Evolutionary conservation across 2,113 vertebrate species (phyloP).

Genomic region (Tursiops truncatus): DNA sequence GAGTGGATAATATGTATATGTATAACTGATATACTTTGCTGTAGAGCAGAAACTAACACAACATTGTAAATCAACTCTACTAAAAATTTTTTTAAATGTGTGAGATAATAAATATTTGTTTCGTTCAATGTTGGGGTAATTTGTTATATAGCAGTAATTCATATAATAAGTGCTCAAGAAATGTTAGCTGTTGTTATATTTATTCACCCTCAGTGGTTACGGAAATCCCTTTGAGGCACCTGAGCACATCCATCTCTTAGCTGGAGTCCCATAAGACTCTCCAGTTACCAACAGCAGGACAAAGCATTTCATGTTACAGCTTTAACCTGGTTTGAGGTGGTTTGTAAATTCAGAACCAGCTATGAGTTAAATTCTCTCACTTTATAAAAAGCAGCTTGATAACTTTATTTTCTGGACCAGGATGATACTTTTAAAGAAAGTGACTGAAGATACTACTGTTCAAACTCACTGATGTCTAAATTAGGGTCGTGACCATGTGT

Average conservation of each 20-base stretch:
- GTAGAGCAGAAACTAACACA: neutral
- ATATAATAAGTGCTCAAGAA: neutral
- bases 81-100: neutral
- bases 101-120: neutral
- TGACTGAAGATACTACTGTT: neutral
- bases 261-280: neutral
- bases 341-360: slow-evolving; percentile 35
- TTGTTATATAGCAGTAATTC: neutral
- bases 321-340: neutral
- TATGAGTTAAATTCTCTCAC: neutral
- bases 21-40: neutral
- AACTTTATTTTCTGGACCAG: slow-evolving; percentile 34
- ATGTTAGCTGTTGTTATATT: no score
- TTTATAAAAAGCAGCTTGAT: neutral
- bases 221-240: neutral
- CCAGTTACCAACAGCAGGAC: neutral
- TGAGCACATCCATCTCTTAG: neutral
- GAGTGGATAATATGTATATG: no score
- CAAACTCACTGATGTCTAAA: neutral
- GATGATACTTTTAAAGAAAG: neutral
- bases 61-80: neutral
- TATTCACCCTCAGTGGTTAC: neutral
- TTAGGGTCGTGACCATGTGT: neutral
- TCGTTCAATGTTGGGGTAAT: neutral
- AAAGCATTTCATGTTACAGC: neutral